Evolutionary conservation across 2,113 vertebrate genomes (phyloP).

Genomic region (Cromileptes altivelis): DNA sequence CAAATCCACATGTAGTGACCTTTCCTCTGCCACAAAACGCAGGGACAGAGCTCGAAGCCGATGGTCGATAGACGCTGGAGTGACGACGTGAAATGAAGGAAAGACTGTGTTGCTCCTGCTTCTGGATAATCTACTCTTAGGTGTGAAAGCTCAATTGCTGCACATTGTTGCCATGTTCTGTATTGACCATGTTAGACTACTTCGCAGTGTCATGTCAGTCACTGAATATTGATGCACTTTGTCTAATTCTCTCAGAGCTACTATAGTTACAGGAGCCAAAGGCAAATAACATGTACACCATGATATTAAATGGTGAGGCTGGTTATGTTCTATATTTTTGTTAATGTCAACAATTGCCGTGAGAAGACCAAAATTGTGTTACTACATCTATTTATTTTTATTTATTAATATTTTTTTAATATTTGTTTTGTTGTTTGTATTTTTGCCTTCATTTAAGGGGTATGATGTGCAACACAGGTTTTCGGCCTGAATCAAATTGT

Average conservation of each 20-base stretch:
- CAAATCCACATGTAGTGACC: constrained; percentile 35
- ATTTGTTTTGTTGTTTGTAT: not conserved
- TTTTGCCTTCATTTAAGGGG: no score
- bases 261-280: constrained; percentile 77
- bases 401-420: not conserved
- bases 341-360: constrained; percentile 16
- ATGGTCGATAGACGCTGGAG: constrained; percentile 7
- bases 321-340: constrained; percentile 38
- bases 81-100: not conserved
- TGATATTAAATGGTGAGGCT: constrained; percentile 22
- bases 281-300: constrained; percentile 59
- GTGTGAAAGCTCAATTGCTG: constrained; percentile 41
- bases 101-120: constrained; percentile 7
- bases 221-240: constrained; percentile 82
- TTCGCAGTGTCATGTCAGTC: constrained; percentile 70
- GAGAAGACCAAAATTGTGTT: constrained; percentile 1
- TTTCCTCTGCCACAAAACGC: constrained; percentile 28
- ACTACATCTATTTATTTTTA: not conserved
- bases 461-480: not conserved
- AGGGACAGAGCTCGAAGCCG: not conserved
- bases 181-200: constrained; percentile 64
- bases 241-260: constrained; percentile 72
- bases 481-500: no score
- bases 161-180: constrained; percentile 61
- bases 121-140: constrained; percentile 22